Conservation (phyloP, 2,797 vertebrate genomes). For the Hozukius guyotensis region DNA sequence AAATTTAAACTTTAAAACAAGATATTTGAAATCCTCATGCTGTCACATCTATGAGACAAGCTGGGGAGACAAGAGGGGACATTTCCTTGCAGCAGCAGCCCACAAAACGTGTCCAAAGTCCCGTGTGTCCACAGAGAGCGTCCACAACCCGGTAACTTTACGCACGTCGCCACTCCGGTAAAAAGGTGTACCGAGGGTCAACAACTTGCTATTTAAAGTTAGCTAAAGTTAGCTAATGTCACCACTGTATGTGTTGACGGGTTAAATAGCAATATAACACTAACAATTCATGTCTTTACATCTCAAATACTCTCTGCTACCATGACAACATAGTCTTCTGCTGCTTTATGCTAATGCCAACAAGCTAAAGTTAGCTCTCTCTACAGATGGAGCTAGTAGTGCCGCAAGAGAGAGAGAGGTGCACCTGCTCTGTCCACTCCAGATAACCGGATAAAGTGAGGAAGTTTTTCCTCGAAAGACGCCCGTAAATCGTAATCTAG, state of each 20-base stretch:
- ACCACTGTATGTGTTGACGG: not conserved
- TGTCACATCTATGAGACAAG: conserved; percentile 38
- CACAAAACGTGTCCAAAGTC: conserved; percentile 73
- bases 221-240: conserved; percentile 20
- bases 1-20: conserved; percentile 61
- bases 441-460: not conserved
- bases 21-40: conserved; percentile 47
- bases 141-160: conserved; percentile 10
- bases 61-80: conserved; percentile 5
- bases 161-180: conserved; percentile 73
- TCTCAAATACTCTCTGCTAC: not conserved
- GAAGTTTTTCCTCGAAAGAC: conserved; percentile 1
- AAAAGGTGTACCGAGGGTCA: conserved; percentile 37
- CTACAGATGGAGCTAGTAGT: conserved; percentile 37
- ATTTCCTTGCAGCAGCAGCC: conserved; percentile 5
- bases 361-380: conserved; percentile 63
- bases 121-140: conserved; percentile 33
- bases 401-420: conserved; percentile 76
- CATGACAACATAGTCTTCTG: not conserved
- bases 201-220: conserved; percentile 24
- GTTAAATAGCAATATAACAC: not conserved
- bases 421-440: conserved; percentile 72
- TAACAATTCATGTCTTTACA: fast-evolving
- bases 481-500: not conserved
- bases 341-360: conserved; percentile 28